phyloP scores from a whole-genome alignment of 2,113 vertebrate genomes.

The Mirza zaza region DNA sequence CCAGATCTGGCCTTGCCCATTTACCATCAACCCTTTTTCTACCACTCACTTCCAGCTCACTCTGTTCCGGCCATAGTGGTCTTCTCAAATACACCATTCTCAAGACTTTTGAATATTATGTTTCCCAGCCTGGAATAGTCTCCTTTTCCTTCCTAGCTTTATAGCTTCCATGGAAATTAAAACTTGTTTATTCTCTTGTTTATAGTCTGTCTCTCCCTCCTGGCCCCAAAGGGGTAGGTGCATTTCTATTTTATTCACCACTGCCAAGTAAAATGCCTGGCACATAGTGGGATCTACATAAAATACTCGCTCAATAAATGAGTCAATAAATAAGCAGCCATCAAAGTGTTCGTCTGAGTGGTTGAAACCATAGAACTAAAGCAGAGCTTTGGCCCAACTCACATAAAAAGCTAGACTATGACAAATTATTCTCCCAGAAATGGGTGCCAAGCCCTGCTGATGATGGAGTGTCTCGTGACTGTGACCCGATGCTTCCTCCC shows the following conservation, averaged over 20 bases:
- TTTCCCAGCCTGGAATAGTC: background rate
- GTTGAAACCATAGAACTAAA: background rate
- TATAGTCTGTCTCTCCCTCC: background rate
- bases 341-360: background rate
- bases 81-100: background rate
- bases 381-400: background rate
- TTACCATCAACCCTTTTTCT: background rate
- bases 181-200: background rate
- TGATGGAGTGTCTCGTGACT: background rate
- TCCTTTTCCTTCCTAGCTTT: background rate
- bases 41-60: background rate
- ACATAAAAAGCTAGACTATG: conserved; percentile 5
- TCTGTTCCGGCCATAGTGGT: background rate
- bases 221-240: background rate
- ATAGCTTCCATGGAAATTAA: background rate
- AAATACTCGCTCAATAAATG: background rate
- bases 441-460: background rate
- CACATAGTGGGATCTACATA: background rate
- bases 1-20: background rate
- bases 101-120: background rate
- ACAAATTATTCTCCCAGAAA: conserved; percentile 48
- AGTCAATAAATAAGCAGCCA: background rate
- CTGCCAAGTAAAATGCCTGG: background rate
- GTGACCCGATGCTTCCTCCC: background rate
- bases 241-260: background rate